A percentile compares a stretch with the other conserved stretches of the same genome.
Conservation (phyloP, 2,888 invertebrate species). For the Limnephilus auricula region DNA sequence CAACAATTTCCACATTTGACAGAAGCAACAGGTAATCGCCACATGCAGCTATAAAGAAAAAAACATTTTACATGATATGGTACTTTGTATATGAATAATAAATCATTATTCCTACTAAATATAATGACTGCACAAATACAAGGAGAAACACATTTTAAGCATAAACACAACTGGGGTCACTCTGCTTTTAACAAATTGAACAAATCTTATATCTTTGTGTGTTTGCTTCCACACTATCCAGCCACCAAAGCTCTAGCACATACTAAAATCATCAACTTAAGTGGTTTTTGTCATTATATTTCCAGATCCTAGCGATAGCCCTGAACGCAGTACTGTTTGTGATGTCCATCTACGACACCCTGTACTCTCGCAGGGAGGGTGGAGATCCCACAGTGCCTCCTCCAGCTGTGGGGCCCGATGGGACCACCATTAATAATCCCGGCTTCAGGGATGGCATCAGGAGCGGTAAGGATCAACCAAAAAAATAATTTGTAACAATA, state of each 20-base stretch:
- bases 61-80: too few species aligned
- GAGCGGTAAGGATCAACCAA: constrained; percentile 71
- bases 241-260: background rate
- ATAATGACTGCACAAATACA: too few species aligned
- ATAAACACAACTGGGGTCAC: too few species aligned
- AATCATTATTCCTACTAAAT: too few species aligned
- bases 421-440: constrained; percentile 90
- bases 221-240: too few species aligned
- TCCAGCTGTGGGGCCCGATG: constrained; percentile 78
- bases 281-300: constrained; percentile 66
- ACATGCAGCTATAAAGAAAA: too few species aligned
- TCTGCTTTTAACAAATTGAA: too few species aligned
- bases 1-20: too few species aligned
- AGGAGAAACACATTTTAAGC: too few species aligned
- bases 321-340: constrained; percentile 85
- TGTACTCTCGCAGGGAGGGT: constrained; percentile 85
- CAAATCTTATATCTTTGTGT: too few species aligned
- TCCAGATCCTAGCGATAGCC: constrained; percentile 87
- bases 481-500: background rate
- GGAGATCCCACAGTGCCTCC: constrained; percentile 87
- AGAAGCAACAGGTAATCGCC: too few species aligned
- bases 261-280: background rate
- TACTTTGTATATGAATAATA: too few species aligned
- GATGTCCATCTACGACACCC: constrained; percentile 87
- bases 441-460: constrained; percentile 85